These are phyloP conservation scores for Endomychus coccineus DNA, from an alignment of 2,888 invertebrate species.

Conservation along the genomic window DNA sequence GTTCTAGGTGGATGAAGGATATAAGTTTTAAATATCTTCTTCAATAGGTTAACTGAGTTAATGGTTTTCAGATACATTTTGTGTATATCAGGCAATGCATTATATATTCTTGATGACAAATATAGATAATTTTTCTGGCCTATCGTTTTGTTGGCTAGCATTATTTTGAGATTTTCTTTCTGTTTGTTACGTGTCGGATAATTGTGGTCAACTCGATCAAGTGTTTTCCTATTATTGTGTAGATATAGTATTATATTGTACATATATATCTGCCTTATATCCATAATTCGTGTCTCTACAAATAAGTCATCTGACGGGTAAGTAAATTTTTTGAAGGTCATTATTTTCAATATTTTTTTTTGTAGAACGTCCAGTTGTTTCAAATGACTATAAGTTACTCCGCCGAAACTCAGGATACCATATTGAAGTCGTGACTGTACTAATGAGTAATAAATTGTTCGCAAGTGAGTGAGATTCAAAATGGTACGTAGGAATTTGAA, in stretches of 20 bases:
- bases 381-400: too few species aligned
- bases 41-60: too few species aligned
- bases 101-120: too few species aligned
- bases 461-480: constrained; percentile 1
- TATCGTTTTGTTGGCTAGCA: constrained; percentile 2
- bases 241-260: constrained; percentile 3
- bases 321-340: constrained; percentile 2
- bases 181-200: constrained; percentile 4
- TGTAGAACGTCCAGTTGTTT: constrained; percentile 4
- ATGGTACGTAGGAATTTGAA: constrained; percentile 3
- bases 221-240: constrained; percentile 1
- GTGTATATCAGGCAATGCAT: too few species aligned
- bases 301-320: constrained; percentile 1
- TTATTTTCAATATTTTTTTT: constrained; percentile 5
- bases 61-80: too few species aligned
- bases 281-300: constrained; percentile 3
- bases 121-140: constrained; percentile 4
- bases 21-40: too few species aligned
- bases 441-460: constrained; percentile 5
- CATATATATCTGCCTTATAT: constrained; percentile 3
- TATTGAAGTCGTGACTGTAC: too few species aligned
- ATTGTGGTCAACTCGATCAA: constrained; percentile 5
- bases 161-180: neutral
- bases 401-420: too few species aligned
- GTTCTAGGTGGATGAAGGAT: too few species aligned